phyloP scores from a whole-genome alignment of 2,113 vertebrate species.

The Trematomus loennbergii region DNA sequence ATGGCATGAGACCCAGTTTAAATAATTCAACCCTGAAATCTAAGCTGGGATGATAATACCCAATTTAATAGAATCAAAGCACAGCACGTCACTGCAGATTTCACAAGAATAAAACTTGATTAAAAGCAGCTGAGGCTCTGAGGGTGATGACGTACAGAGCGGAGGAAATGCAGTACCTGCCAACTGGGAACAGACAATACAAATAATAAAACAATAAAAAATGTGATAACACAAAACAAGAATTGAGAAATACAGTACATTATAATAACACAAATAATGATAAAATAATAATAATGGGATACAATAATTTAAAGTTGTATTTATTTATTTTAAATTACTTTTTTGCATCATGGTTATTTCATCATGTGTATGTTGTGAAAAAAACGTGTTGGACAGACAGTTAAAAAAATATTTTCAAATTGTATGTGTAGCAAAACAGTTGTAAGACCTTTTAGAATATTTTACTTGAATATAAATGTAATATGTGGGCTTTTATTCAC shows the following conservation, averaged over 20 bases:
- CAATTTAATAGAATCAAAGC: slow-evolving; percentile 10
- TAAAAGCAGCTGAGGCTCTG: background rate
- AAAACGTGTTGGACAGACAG: too few species aligned
- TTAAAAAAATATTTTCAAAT: too few species aligned
- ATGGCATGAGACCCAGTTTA: background rate
- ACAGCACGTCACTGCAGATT: background rate
- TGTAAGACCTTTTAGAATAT: too few species aligned
- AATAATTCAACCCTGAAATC: slow-evolving; percentile 4
- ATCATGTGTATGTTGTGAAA: too few species aligned
- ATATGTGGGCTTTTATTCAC: background rate
- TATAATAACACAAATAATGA: too few species aligned
- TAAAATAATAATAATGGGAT: too few species aligned
- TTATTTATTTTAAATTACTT: too few species aligned
- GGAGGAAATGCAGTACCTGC: background rate
- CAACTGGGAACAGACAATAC: background rate
- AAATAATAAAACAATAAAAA: too few species aligned
- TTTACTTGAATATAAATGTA: background rate
- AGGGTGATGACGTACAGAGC: background rate
- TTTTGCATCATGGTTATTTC: too few species aligned
- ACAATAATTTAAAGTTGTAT: too few species aligned
- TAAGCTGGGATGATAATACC: background rate
- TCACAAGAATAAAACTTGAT: slow-evolving; percentile 12
- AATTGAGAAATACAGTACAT: background rate
- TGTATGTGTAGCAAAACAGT: too few species aligned
- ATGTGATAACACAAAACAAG: background rate